A percentile compares a stretch with the other conserved stretches of the same genome.
Evolutionary conservation across 2,797 vertebrate genomes (phyloP).

Genomic region (Morelia viridis): DNA sequence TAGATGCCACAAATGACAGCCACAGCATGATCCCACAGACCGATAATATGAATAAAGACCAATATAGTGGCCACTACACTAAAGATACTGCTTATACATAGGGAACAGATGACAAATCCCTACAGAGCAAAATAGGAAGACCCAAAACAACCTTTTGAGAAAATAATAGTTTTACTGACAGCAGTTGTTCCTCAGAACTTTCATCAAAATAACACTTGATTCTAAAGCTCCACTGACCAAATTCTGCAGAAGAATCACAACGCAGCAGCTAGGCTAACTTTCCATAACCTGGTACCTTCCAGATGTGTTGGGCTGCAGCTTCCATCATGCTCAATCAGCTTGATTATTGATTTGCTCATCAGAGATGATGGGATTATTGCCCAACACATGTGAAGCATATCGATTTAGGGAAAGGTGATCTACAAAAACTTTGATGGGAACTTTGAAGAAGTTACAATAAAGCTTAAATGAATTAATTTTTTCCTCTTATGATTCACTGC

Average conservation of each 20-base stretch:
- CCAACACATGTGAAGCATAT: background rate
- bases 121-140: background rate
- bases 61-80: background rate
- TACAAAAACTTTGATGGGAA: background rate
- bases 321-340: background rate
- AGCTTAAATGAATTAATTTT: background rate
- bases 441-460: background rate
- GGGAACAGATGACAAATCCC: background rate
- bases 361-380: background rate
- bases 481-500: background rate
- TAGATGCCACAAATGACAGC: conserved; percentile 30
- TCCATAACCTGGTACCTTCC: background rate
- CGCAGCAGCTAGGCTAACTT: background rate
- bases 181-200: background rate
- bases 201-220: background rate
- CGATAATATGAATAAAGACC: background rate
- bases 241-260: background rate
- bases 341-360: background rate
- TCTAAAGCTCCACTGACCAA: background rate
- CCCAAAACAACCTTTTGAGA: background rate
- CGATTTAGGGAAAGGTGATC: background rate
- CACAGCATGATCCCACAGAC: conserved; percentile 11
- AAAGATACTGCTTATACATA: background rate
- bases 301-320: background rate
- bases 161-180: background rate